Evolutionary conservation across 2,113 vertebrate genomes (phyloP).

Genomic region (Urocynchramus pylzowi): DNA sequence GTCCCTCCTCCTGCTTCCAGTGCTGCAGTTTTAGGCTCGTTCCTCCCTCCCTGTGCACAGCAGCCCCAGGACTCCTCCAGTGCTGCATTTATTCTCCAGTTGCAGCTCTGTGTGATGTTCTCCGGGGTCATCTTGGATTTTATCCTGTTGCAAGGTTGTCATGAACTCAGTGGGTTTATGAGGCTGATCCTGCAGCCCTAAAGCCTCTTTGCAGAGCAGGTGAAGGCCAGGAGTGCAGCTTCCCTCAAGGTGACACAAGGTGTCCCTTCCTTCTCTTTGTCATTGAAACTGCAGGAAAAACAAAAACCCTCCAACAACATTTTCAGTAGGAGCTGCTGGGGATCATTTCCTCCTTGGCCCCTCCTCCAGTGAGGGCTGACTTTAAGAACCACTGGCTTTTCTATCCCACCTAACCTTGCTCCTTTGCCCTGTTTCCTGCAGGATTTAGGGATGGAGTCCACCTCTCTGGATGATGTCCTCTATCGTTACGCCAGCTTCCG

Average conservation of each 20-base stretch:
- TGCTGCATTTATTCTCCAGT: background rate
- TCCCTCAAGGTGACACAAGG: background rate
- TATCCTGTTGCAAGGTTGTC: no score
- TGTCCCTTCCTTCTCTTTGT: background rate
- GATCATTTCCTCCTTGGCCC: background rate
- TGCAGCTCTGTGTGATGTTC: background rate
- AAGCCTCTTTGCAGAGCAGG: background rate
- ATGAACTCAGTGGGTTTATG: rapidly evolving
- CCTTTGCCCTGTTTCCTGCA: slow-evolving; percentile 63
- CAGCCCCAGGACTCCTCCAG: background rate
- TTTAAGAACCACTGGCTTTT: background rate
- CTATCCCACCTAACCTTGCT: background rate
- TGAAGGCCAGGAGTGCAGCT: background rate
- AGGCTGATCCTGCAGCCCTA: background rate
- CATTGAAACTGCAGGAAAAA: background rate
- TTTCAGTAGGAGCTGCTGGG: background rate
- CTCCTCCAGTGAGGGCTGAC: background rate
- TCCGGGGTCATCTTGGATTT: background rate
- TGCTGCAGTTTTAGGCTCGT: background rate
- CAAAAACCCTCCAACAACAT: background rate
- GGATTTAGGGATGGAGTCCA: slow-evolving; percentile 98
- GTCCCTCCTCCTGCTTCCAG: background rate
- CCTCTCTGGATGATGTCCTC: slow-evolving; percentile 93
- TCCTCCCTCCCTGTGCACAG: background rate
- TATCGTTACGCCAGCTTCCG: slow-evolving; percentile 97